Evolutionary conservation across 2,113 vertebrate species (phyloP).

Genomic region (Callipepla squamata): DNA sequence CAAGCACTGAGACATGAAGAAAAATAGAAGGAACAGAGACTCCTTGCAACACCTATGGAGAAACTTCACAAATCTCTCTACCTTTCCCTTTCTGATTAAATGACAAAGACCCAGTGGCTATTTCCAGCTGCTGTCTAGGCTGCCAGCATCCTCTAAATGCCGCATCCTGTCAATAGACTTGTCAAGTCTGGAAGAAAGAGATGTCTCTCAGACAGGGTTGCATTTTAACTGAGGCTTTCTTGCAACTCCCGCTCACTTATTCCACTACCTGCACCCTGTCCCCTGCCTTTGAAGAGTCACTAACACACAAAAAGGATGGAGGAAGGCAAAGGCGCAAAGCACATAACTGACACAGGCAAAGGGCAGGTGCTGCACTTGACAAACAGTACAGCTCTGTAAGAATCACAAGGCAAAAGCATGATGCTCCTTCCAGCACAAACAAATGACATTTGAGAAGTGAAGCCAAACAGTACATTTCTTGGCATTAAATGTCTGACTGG

Average conservation of each 20-base stretch:
- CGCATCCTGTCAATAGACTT: conserved; percentile 27
- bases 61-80: not conserved
- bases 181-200: conserved; percentile 29
- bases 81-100: conserved; percentile 32
- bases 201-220: not conserved
- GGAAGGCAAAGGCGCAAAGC: not conserved
- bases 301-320: not conserved
- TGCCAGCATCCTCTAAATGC: conserved; percentile 42
- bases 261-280: not conserved
- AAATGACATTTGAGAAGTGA: conserved; percentile 50
- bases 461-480: conserved; percentile 51
- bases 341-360: not conserved
- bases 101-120: conserved; percentile 33
- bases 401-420: conserved; percentile 6
- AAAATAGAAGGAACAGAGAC: not conserved
- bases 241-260: not conserved
- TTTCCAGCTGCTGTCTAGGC: not conserved
- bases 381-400: not conserved
- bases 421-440: not conserved
- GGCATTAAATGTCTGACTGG: conserved; percentile 50
- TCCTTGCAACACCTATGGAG: not conserved
- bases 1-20: not conserved
- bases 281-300: not conserved
- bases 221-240: not conserved
- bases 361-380: not conserved